Evolutionary conservation across 2,113 vertebrate species (phyloP), one percentile per base, ranked within the genome.

Genomic region (Protomyctophum bolini): DNA sequence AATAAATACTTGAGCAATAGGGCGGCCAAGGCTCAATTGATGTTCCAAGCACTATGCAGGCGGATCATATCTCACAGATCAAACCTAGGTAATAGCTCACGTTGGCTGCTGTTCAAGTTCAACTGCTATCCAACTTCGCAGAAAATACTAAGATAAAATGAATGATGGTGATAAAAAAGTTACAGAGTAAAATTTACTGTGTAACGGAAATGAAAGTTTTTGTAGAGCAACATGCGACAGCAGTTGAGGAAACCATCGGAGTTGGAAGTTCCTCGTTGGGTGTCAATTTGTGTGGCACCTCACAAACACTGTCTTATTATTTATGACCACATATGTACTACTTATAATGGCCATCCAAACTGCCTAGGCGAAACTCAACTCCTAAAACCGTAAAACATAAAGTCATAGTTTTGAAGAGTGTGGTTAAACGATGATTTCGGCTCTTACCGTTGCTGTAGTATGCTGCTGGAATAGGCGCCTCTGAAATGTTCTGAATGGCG

Each of bases 391-490:
- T 0, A 2, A 3, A 8, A 21, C 15, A 33, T 59, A 59, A n/a
- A 0, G 1, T 15, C 33, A 8, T 46, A 46, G 49, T 21, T 1
- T 28, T 21, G 0, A 49, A 6, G 8, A 71, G 7, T 81, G 64
- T 10, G 2, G 33, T 41, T 0, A 0, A 3, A 50, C 6, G 68
- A 28, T 76, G 83, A 74, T 0, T 10, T 6, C 10, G 21, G 72
- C 56, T 72, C 92, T 91, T 92, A 93, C 93, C 92, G 83, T 90
- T 69, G 51, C 57, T 65, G 21, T 63, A 12, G 49, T 21, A 45
- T 3, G 54, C 29, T 69, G 48, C 29, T 69, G 48, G 58, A 76
- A 74, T 70, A 75, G 69, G 68, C 76, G 81, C 81, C 73, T 77
- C 71, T 64, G 89, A 89, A 89, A 73, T 86, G 70, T 76, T 77